phyloP scores from a whole-genome alignment of 2,888 invertebrate genomes.

The Ctenicera cuprea region DNA sequence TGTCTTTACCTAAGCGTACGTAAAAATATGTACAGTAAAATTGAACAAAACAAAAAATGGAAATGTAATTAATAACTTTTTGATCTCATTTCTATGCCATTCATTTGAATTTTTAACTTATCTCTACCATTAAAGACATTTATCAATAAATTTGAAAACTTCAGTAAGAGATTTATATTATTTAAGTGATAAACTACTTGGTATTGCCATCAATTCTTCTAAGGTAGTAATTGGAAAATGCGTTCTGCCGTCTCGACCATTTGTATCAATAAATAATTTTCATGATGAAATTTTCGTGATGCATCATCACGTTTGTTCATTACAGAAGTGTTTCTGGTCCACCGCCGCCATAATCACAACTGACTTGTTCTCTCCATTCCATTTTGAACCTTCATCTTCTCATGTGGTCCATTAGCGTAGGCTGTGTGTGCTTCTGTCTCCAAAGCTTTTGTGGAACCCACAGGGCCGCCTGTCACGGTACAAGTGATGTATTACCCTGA shows the following conservation, averaged over 20 bases:
- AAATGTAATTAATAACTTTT: too few relatives aligned
- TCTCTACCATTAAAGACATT: too few relatives aligned
- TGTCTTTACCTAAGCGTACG: too few relatives aligned
- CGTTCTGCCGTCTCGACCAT: neutral
- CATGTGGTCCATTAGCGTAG: slow-evolving; percentile 62
- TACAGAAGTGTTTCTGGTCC: neutral
- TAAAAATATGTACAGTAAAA: too few relatives aligned
- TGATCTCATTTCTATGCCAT: too few relatives aligned
- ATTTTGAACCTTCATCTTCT: slow-evolving; percentile 45
- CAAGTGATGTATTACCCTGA: slow-evolving; percentile 67
- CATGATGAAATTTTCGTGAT: slow-evolving; percentile 10
- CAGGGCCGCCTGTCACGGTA: slow-evolving; percentile 62
- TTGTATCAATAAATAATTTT: slow-evolving; percentile 22
- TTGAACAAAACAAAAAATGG: too few relatives aligned
- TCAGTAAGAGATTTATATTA: too few relatives aligned
- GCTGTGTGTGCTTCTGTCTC: slow-evolving; percentile 51
- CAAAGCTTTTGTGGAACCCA: slow-evolving; percentile 47
- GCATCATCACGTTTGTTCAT: slow-evolving; percentile 22
- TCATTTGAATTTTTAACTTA: too few relatives aligned
- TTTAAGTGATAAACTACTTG: neutral
- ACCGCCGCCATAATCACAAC: slow-evolving; percentile 33
- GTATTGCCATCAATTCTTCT: neutral
- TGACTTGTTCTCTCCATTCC: slow-evolving; percentile 37
- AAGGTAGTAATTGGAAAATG: slow-evolving; percentile 6
- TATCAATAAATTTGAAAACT: too few relatives aligned